These are phyloP conservation scores for Helicoverpa zea DNA, from an alignment of 1,140 invertebrate species.

Conservation along the genomic window DNA sequence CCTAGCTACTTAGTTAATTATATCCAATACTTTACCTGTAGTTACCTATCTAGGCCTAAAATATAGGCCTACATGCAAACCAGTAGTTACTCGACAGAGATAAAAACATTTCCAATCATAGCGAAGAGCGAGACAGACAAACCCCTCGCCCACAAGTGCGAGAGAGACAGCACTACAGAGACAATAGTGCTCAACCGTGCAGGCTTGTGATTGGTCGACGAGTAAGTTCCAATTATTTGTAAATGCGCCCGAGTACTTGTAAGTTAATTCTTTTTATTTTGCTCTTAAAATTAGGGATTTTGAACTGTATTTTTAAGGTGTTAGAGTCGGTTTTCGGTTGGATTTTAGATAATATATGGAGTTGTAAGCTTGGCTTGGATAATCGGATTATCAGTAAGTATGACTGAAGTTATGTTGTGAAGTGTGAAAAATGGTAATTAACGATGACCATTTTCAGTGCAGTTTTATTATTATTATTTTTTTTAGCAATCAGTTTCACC, in stretches of 20 bases:
- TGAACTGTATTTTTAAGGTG: not conserved
- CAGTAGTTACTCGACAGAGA: slow-evolving; percentile 33
- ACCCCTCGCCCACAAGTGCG: not conserved
- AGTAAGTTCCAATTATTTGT: slow-evolving; percentile 49
- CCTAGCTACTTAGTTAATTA: too few species aligned
- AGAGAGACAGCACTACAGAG: slow-evolving; percentile 33
- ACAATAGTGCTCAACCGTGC: slow-evolving; percentile 36
- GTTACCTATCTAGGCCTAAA: slow-evolving; percentile 2
- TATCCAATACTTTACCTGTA: not conserved
- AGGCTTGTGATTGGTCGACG: slow-evolving; percentile 35
- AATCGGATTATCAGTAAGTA: slow-evolving; percentile 14
- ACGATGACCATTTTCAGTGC: not conserved
- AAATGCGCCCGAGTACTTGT: slow-evolving; percentile 50
- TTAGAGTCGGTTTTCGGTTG: slow-evolving; percentile 9
- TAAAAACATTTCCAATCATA: slow-evolving; percentile 37
- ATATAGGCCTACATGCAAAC: slow-evolving; percentile 36
- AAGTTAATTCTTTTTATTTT: slow-evolving; percentile 44
- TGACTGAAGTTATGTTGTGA: slow-evolving; percentile 17
- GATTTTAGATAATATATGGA: slow-evolving; percentile 2
- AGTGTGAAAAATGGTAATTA: slow-evolving; percentile 31
- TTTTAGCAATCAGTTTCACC: too few species aligned
- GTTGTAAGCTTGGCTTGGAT: not conserved
- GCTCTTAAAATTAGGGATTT: not conserved
- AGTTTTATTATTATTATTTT: not conserved
- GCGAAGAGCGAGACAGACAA: slow-evolving; percentile 29